phyloP scores from a whole-genome alignment of 2,888 invertebrate species.

The Drosophila demipolita region DNA sequence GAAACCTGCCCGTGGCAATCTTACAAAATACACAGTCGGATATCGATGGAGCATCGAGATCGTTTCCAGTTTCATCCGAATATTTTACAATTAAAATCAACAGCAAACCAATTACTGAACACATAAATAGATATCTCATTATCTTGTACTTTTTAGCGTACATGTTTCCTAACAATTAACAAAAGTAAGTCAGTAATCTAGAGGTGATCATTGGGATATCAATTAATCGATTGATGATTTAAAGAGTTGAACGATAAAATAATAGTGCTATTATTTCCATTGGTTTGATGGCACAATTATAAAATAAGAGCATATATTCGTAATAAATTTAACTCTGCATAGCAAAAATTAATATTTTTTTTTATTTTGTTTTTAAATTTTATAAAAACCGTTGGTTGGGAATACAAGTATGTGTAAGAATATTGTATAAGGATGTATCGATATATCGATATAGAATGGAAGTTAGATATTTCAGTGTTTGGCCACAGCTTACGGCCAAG shows the following conservation, averaged over 20 bases:
- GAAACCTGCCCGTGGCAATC: constrained; percentile 87
- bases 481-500: constrained; percentile 60
- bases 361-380: not conserved
- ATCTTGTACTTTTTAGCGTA: constrained; percentile 7
- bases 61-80: constrained; percentile 1
- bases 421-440: constrained; percentile 16
- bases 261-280: not conserved
- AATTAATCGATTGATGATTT: constrained; percentile 1
- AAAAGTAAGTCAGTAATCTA: constrained; percentile 5
- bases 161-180: constrained; percentile 24
- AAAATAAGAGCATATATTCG: not conserved
- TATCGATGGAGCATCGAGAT: not conserved
- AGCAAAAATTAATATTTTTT: not conserved
- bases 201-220: constrained; percentile 8
- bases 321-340: too few species aligned
- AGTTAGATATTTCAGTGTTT: constrained; percentile 43
- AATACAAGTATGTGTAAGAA: not conserved
- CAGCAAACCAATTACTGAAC: not conserved
- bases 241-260: not conserved
- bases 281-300: not conserved
- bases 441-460: constrained; percentile 38
- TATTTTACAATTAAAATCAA: constrained; percentile 29
- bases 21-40: constrained; percentile 90
- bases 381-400: not conserved
- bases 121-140: constrained; percentile 24